Percentiles rank a stretch among this genome's conserved stretches.
These are phyloP conservation scores for Sebastes ruberrimus DNA, from an alignment of 2,797 vertebrate genomes.

Conservation along the genomic window DNA sequence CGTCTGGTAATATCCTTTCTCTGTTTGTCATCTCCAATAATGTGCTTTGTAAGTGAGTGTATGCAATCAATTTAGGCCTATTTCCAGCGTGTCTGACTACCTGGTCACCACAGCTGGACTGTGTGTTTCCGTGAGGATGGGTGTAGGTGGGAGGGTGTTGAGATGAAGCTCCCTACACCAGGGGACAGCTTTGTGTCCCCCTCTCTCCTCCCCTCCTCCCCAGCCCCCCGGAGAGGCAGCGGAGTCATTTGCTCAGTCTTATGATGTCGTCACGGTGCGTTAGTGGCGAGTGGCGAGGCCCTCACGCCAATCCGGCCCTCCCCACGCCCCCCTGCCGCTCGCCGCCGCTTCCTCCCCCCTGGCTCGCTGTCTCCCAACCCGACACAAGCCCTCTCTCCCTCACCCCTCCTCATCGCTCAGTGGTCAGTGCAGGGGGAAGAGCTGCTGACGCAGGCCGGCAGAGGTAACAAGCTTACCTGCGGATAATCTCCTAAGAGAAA, in stretches of 20 bases:
- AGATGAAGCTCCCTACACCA: constrained; percentile 52
- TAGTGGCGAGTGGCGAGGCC: constrained; percentile 73
- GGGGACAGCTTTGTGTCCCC: constrained; percentile 63
- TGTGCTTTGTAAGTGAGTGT: constrained; percentile 55
- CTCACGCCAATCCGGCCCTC: constrained; percentile 49
- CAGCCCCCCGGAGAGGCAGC: constrained; percentile 70
- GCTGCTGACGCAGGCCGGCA: constrained; percentile 85
- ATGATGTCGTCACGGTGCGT: constrained; percentile 86
- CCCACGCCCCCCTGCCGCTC: constrained; percentile 24
- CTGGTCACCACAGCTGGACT: constrained; percentile 45
- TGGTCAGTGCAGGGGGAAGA: constrained; percentile 80
- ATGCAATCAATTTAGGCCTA: constrained; percentile 53
- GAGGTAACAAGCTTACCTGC: constrained; percentile 88
- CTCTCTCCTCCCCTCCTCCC: constrained; percentile 1
- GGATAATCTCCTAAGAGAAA: constrained; percentile 87
- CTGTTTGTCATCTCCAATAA: constrained; percentile 64
- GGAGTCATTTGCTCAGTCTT: constrained; percentile 86
- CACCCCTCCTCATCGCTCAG: constrained; percentile 56
- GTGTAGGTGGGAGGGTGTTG: constrained; percentile 1
- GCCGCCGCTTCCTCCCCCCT: constrained; percentile 11
- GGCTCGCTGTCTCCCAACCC: constrained; percentile 31
- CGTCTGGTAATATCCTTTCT: constrained; percentile 51
- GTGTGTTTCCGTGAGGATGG: background rate
- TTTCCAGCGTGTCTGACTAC: constrained; percentile 54
- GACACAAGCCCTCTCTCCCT: constrained; percentile 30